Conservation (phyloP, 2,797 vertebrate species). For the Ambastaia sidthimunki region DNA sequence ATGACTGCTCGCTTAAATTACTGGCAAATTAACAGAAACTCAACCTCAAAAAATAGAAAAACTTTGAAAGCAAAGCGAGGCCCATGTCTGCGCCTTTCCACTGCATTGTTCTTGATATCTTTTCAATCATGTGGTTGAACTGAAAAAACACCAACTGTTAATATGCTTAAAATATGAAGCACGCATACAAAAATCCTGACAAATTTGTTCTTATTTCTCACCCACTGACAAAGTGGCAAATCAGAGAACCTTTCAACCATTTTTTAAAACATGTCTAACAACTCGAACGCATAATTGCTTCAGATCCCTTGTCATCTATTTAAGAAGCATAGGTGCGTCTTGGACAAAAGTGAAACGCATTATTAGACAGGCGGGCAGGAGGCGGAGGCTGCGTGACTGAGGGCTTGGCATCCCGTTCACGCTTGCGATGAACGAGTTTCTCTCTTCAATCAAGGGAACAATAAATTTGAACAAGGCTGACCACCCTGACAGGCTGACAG, state of each 20-base stretch:
- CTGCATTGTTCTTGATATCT: background rate
- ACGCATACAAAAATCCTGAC: background rate
- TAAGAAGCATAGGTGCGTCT: slow-evolving; percentile 17
- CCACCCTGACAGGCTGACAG: slow-evolving; percentile 50
- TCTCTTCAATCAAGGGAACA: slow-evolving; percentile 50
- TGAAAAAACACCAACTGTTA: background rate
- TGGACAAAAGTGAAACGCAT: slow-evolving; percentile 33
- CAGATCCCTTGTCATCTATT: slow-evolving; percentile 22
- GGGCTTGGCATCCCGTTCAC: background rate
- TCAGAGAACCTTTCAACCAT: background rate
- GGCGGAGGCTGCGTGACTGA: background rate
- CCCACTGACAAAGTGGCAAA: too few relatives aligned
- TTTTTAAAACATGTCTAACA: slow-evolving; percentile 16
- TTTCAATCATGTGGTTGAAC: background rate
- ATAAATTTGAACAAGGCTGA: slow-evolving; percentile 40
- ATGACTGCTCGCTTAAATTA: background rate
- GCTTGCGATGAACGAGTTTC: slow-evolving; percentile 27
- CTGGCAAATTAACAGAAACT: background rate
- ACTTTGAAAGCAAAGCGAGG: too few relatives aligned
- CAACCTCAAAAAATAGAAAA: too few relatives aligned
- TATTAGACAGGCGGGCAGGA: slow-evolving; percentile 15
- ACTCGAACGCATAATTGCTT: slow-evolving; percentile 40
- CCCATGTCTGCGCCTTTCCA: too few relatives aligned
- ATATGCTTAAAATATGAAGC: slow-evolving; percentile 3
- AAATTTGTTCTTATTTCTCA: slow-evolving; percentile 11